phyloP scores from a whole-genome alignment of 1,140 invertebrate genomes.

The Tetramorium parvispinum region DNA sequence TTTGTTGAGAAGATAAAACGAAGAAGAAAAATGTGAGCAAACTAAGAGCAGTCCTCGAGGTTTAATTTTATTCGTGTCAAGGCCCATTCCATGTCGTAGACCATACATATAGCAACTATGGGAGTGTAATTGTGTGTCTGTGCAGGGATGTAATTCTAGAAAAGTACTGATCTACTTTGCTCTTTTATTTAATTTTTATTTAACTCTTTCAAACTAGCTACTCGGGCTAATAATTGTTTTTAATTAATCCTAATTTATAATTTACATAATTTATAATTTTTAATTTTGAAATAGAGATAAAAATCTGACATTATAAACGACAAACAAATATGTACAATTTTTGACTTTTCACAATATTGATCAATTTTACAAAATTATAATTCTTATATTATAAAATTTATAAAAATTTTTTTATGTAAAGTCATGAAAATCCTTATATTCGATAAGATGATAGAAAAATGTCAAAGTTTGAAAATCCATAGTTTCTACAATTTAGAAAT shows the following conservation, averaged over 20 bases:
- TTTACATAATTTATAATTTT: neutral
- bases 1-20: conserved; percentile 50
- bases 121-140: neutral
- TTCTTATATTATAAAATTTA: neutral
- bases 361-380: neutral
- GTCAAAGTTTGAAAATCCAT: neutral
- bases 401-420: neutral
- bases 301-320: neutral
- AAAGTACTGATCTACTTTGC: neutral
- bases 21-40: conserved; percentile 35
- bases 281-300: neutral
- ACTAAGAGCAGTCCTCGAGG: conserved; percentile 50
- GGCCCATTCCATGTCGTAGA: conserved; percentile 43
- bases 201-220: neutral
- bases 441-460: neutral
- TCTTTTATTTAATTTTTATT: neutral
- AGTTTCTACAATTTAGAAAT: neutral
- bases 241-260: neutral
- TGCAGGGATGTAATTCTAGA: conserved; percentile 29
- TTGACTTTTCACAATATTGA: neutral
- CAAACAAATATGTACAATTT: neutral
- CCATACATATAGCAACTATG: conserved; percentile 39
- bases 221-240: neutral
- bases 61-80: conserved; percentile 46
- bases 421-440: neutral